Evolutionary conservation across 2,888 invertebrate genomes (phyloP).

Genomic region (Troides helena): DNA sequence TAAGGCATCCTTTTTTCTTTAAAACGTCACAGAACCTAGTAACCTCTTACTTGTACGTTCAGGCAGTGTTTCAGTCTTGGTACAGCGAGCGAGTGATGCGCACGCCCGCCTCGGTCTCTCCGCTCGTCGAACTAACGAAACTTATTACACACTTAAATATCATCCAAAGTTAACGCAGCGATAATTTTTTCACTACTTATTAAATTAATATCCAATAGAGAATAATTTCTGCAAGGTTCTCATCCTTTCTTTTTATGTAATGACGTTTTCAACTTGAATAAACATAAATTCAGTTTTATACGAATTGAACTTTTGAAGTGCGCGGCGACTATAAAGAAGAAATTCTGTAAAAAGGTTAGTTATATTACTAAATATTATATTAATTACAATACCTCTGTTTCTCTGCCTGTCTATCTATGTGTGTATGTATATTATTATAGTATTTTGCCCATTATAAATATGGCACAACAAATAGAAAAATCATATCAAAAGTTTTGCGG

Average conservation of each 20-base stretch:
- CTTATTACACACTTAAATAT: constrained; percentile 10
- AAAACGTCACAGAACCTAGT: neutral
- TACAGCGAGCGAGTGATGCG: constrained; percentile 24
- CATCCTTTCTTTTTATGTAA: neutral
- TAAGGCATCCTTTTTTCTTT: constrained; percentile 1
- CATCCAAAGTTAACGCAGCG: neutral
- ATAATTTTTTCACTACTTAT: neutral
- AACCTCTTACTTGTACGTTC: neutral
- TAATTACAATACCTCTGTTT: neutral
- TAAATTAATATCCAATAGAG: too few species aligned
- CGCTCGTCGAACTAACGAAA: constrained; percentile 20
- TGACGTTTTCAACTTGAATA: neutral
- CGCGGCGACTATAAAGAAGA: neutral
- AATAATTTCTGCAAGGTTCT: too few species aligned
- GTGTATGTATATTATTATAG: too few species aligned
- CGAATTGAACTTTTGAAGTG: neutral
- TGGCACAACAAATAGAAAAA: too few species aligned
- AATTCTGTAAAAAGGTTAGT: neutral
- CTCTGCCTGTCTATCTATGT: neutral
- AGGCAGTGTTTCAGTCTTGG: constrained; percentile 26
- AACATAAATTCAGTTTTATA: neutral
- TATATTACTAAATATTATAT: neutral
- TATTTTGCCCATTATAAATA: too few species aligned
- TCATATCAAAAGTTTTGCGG: too few species aligned
- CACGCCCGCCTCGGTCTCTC: constrained; percentile 18